Conservation (phyloP, 2,113 vertebrate genomes). For the Grammomys dolichurus region DNA sequence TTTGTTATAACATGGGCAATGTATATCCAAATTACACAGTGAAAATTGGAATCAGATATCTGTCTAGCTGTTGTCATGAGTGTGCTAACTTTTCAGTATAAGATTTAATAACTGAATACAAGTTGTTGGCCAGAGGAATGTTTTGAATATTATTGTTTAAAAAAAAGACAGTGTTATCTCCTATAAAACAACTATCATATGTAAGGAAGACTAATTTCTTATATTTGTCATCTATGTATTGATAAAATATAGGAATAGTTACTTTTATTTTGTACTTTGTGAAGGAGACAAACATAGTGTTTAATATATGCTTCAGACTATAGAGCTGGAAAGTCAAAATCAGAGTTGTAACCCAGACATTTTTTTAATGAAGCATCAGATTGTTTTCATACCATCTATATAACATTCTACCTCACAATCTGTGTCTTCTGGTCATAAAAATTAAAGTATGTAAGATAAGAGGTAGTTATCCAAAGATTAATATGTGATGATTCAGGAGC, state of each 20-base stretch:
- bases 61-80: not conserved
- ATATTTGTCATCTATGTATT: not conserved
- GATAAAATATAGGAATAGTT: not conserved
- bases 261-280: conserved; percentile 22
- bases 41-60: not conserved
- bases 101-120: not conserved
- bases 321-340: not conserved
- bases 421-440: not conserved
- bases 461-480: conserved; percentile 30
- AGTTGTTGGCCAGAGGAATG: conserved; percentile 9
- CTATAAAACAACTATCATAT: not conserved
- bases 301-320: not conserved
- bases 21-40: not conserved
- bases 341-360: not conserved
- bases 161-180: not conserved
- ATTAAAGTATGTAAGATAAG: conserved; percentile 29
- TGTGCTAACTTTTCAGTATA: not conserved
- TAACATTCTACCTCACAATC: not conserved
- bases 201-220: not conserved
- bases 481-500: not conserved
- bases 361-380: not conserved
- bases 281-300: not conserved
- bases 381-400: not conserved
- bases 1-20: conserved; percentile 4
- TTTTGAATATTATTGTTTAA: conserved; percentile 9